Percentiles rank a stretch among this genome's conserved stretches.
Evolutionary conservation across 2,888 invertebrate species (phyloP).

Genomic region (Lasius fuliginosus): DNA sequence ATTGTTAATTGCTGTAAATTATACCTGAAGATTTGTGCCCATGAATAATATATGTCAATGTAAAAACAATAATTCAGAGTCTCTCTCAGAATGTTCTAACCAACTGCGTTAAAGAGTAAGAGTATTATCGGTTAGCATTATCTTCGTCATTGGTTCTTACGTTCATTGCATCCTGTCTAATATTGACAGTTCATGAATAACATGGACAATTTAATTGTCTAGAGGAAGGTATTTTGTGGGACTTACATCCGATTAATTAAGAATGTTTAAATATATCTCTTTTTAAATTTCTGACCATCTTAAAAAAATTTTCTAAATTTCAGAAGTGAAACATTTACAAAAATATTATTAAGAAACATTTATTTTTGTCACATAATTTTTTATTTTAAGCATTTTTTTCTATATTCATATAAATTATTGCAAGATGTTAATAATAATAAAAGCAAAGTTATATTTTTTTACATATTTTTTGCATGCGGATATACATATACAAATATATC

Average conservation of each 20-base stretch:
- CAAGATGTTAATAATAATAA: neutral
- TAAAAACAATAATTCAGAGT: conserved; percentile 60
- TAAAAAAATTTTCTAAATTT: neutral
- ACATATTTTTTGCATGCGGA: neutral
- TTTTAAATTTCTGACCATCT: neutral
- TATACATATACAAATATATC: neutral
- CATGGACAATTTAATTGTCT: conserved; percentile 57
- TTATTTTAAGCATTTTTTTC: neutral
- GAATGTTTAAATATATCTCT: neutral
- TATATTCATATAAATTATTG: neutral
- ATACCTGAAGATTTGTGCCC: conserved; percentile 1
- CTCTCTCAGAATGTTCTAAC: conserved; percentile 57
- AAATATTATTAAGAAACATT: conserved; percentile 1
- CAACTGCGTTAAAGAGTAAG: conserved; percentile 32
- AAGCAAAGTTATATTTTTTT: neutral
- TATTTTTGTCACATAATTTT: neutral
- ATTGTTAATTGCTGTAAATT: neutral
- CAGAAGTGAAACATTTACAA: neutral
- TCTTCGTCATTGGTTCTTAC: conserved; percentile 67
- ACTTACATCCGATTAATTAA: conserved; percentile 20
- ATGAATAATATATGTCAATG: conserved; percentile 56
- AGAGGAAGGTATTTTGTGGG: neutral
- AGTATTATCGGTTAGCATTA: conserved; percentile 54
- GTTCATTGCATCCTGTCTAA: conserved; percentile 82
- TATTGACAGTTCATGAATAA: conserved; percentile 81